These are phyloP conservation scores for Melanotaenia nigrans DNA, from an alignment of 2,797 vertebrate genomes.

Conservation along the genomic window DNA sequence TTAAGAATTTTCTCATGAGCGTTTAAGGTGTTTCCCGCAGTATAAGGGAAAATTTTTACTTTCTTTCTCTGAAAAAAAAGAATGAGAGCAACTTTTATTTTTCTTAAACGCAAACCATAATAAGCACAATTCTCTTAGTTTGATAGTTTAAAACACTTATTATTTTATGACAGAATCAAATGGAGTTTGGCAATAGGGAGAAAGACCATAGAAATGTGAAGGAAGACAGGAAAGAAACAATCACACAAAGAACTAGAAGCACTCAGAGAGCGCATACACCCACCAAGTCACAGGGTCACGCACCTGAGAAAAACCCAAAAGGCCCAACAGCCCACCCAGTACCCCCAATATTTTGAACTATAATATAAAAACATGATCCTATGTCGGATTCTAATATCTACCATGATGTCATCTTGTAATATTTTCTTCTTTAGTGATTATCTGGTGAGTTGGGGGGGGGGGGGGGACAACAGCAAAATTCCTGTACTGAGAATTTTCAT, in stretches of 20 bases:
- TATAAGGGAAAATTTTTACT: background rate
- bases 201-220: background rate
- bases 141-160: background rate
- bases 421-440: no score
- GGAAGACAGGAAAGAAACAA: background rate
- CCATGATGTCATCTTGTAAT: no score
- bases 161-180: background rate
- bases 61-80: constrained; percentile 28
- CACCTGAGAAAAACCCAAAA: no score
- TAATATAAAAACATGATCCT: no score
- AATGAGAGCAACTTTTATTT: background rate
- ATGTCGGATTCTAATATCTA: no score
- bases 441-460: no score
- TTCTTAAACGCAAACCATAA: background rate
- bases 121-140: background rate
- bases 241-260: background rate
- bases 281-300: no score
- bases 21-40: constrained; percentile 11
- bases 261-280: background rate
- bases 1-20: background rate
- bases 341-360: no score
- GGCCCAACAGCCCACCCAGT: no score
- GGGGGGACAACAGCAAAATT: no score
- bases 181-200: background rate
- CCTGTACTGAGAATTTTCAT: no score